A percentile compares a stretch with the other conserved stretches of the same genome.
Evolutionary conservation across 2,888 invertebrate genomes (phyloP).

Genomic region (Helleia helle): DNA sequence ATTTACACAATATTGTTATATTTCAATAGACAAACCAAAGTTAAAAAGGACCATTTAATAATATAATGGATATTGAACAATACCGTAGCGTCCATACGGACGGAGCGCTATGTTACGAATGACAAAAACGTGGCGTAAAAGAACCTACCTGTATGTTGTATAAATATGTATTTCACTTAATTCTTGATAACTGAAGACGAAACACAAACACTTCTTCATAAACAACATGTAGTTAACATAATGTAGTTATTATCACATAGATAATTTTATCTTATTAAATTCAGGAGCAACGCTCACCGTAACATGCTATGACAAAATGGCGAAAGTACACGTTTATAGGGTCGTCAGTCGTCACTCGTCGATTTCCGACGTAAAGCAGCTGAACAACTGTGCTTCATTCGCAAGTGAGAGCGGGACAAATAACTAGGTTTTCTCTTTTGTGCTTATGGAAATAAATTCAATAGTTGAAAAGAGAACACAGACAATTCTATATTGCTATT

Average conservation of each 20-base stretch:
- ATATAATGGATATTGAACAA: no score
- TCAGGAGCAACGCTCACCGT: conserved; percentile 24
- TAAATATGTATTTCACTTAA: neutral
- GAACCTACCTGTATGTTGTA: conserved; percentile 1
- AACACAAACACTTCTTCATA: conserved; percentile 3
- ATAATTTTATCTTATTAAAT: conserved; percentile 19
- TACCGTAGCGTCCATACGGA: neutral
- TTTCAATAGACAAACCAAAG: no score
- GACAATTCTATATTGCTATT: neutral
- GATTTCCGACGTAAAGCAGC: neutral
- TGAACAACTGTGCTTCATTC: no score
- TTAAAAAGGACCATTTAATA: no score
- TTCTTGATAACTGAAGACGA: neutral
- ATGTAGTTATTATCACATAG: conserved; percentile 1
- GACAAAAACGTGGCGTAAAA: neutral
- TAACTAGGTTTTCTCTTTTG: conserved; percentile 13
- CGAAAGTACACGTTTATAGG: conserved; percentile 24
- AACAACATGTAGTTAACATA: neutral
- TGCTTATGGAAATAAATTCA: neutral
- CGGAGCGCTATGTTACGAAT: neutral
- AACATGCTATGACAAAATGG: conserved; percentile 38
- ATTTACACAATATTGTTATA: no score
- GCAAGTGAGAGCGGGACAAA: conserved; percentile 13
- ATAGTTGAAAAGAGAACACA: neutral
- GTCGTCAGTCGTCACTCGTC: conserved; percentile 10